Base-by-base conservation (phyloP, 1,140 invertebrate species). In the Colletes latitarsis region DNA sequence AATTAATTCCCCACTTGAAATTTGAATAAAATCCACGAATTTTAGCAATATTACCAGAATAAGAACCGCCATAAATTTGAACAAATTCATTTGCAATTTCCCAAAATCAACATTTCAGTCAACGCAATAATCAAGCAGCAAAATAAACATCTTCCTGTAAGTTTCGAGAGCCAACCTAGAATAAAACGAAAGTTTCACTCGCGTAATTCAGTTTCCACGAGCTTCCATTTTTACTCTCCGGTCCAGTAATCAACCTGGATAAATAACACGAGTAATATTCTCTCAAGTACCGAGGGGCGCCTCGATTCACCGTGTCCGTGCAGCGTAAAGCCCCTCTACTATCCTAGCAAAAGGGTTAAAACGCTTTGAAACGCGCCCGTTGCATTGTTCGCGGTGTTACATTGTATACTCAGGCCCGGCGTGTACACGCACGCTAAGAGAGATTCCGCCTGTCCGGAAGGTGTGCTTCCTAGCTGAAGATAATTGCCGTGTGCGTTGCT, bases 401-500 rank as follows among this genome's bases (percentile, higher is more conserved):
- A 67, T 55, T 19, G 41, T 57, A 60, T 55, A 72, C 17, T 63
- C 58, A 39, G 43, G 19, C 0, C 19, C 19, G 0, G 3, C 21
- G 43, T 70, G 21, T 39, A 60, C 55, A 43, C n/a, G 10, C n/a
- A 8, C 12, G 49, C 30, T 8, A 41, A 46, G 63, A 55, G 49
- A 72, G 77, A 41, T 62, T 53, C 6, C 49, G 15, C 58, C 3
- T 55, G 39, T 55, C 60, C 46, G 39, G 58, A 53, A 55, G 46
- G 49, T 12, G n/a, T 53, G 3, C 46, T 53, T 49, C 77, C 41
- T 55, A 66, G 19, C 49, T 46, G 60, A 73, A 73, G 69, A 79
- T 79, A 79, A 79, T 79, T 73, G 60, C 58, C 39, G 43, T 70
- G 72, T 17, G 69, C 57, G 58, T 78, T 55, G 58, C 19, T 43